These are phyloP conservation scores for Himalopsyche tibetana DNA, from an alignment of 2,888 invertebrate genomes.

Conservation along the genomic window DNA sequence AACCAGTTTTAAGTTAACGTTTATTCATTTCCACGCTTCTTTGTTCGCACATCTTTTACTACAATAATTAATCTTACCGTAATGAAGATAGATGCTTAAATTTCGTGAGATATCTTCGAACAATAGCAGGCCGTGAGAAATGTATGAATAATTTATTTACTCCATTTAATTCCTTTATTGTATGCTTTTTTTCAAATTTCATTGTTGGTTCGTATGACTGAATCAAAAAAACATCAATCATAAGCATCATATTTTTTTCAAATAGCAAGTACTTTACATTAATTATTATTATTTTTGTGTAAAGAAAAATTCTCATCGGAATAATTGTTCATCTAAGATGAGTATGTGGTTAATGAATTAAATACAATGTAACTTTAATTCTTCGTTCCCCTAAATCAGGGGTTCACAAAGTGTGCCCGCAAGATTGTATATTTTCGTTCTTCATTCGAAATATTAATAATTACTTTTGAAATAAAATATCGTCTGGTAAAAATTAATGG, in stretches of 20 bases:
- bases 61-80: constrained; percentile 57
- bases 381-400: too few relatives aligned
- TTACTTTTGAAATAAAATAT: too few relatives aligned
- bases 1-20: constrained; percentile 38
- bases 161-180: constrained; percentile 22
- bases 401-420: too few relatives aligned
- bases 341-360: too few relatives aligned
- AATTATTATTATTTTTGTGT: too few relatives aligned
- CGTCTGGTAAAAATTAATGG: too few relatives aligned
- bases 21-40: constrained; percentile 44
- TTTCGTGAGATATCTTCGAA: constrained; percentile 67
- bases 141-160: constrained; percentile 34
- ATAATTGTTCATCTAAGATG: too few relatives aligned
- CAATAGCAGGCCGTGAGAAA: constrained; percentile 67
- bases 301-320: not conserved
- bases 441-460: too few relatives aligned
- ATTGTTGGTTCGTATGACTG: not conserved
- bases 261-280: too few relatives aligned
- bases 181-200: constrained; percentile 1
- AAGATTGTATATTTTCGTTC: too few relatives aligned
- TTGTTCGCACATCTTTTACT: constrained; percentile 47
- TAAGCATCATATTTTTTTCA: not conserved
- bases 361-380: too few relatives aligned
- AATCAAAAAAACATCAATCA: constrained; percentile 22
- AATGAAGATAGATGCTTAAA: constrained; percentile 57